These are phyloP conservation scores for Naja naja DNA, from an alignment of 2,113 vertebrate species.

Conservation along the genomic window DNA sequence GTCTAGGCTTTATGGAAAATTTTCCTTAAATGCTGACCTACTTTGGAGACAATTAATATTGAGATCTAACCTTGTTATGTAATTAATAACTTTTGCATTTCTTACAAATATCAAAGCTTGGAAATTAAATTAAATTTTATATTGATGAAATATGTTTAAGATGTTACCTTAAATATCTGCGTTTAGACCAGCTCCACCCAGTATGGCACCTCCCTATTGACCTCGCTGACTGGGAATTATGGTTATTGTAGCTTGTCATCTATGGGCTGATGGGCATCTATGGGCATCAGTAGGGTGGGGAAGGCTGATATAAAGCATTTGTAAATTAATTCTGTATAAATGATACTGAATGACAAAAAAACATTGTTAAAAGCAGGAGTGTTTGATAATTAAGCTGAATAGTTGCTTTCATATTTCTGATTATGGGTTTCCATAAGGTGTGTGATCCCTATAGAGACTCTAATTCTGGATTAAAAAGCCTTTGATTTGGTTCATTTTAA, in stretches of 20 bases:
- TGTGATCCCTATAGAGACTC: background rate
- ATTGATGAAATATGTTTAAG: background rate
- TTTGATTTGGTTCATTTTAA: background rate
- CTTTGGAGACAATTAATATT: background rate
- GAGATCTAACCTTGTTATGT: background rate
- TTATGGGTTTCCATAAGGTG: background rate
- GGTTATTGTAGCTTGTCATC: background rate
- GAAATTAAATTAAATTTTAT: background rate
- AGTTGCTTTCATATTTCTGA: background rate
- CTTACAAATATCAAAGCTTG: background rate
- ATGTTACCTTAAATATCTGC: background rate
- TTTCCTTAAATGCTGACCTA: background rate
- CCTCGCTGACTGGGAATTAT: background rate
- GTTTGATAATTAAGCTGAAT: background rate
- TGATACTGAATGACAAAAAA: background rate
- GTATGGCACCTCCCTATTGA: background rate
- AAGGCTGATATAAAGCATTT: background rate
- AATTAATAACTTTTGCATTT: background rate
- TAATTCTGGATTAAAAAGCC: background rate
- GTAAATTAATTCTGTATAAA: background rate
- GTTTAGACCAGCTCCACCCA: background rate
- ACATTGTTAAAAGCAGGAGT: background rate
- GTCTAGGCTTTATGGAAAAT: background rate
- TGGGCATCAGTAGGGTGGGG: background rate
- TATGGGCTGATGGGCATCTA: background rate